Conservation (phyloP, 2,113 vertebrate species). For the Platichthys flesus region DNA sequence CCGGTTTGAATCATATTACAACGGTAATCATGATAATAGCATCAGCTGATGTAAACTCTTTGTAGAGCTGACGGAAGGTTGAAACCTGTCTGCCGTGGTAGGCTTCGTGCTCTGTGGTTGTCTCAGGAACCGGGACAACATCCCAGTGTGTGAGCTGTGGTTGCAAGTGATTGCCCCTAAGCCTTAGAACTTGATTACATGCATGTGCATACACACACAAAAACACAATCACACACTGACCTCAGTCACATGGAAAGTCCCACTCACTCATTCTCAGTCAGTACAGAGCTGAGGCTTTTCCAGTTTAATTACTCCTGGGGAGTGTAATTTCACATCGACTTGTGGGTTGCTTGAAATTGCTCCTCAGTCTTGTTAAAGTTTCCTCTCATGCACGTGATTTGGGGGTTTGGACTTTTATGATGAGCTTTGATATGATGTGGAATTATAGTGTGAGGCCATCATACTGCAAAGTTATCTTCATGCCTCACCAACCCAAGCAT, state of each 20-base stretch:
- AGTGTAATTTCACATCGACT: conserved; percentile 66
- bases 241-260: conserved; percentile 68
- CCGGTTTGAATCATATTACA: conserved; percentile 9
- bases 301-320: conserved; percentile 55
- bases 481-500: background rate
- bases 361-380: conserved; percentile 59
- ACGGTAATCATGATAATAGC: conserved; percentile 2
- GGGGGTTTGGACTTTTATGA: conserved; percentile 29
- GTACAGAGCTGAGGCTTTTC: conserved; percentile 48
- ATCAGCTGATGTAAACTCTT: conserved; percentile 18
- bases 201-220: conserved; percentile 18
- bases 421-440: conserved; percentile 33
- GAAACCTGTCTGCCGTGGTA: conserved; percentile 20
- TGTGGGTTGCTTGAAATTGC: conserved; percentile 56
- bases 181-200: conserved; percentile 49
- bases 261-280: conserved; percentile 27
- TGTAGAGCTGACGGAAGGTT: conserved; percentile 28
- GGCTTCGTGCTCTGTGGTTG: conserved; percentile 40
- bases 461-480: background rate
- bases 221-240: conserved; percentile 23
- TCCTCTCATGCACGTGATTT: conserved; percentile 37
- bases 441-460: conserved; percentile 7
- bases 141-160: conserved; percentile 46
- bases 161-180: conserved; percentile 48
- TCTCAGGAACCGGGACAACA: conserved; percentile 65